phyloP scores from a whole-genome alignment of 2,113 vertebrate genomes.

The Zosterops lateralis region DNA sequence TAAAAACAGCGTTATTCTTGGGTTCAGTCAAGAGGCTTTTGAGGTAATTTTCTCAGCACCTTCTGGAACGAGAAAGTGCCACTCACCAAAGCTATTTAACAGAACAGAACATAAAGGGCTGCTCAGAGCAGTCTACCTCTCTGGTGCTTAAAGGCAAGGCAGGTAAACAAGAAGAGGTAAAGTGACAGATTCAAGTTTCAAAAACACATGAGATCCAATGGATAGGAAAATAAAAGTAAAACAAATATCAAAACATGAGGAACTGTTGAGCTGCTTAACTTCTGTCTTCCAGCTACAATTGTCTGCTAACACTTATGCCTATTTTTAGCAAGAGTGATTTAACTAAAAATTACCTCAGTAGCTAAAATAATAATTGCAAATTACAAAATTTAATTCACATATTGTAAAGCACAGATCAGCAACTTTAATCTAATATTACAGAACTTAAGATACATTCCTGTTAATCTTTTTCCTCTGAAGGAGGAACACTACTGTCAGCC shows the following conservation, averaged over 20 bases:
- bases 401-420: not conserved
- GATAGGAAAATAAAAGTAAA: not conserved
- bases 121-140: not conserved
- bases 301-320: not conserved
- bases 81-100: constrained; percentile 18
- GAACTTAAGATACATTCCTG: not conserved
- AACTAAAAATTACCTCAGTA: not conserved
- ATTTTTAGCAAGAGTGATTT: not conserved
- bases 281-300: not conserved
- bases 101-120: not conserved
- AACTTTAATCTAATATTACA: not conserved
- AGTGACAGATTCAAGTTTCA: not conserved
- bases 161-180: not conserved
- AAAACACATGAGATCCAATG: accelerated
- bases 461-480: not conserved
- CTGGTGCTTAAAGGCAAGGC: not conserved
- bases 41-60: constrained; percentile 28
- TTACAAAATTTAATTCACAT: not conserved
- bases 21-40: constrained; percentile 3
- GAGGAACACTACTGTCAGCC: not conserved
- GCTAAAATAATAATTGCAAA: not conserved
- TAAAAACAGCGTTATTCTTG: not conserved
- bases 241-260: not conserved
- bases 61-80: constrained; percentile 20
- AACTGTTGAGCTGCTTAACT: not conserved